Evolutionary conservation across 2,888 invertebrate species (phyloP), one percentile per base, ranked within the genome.

Genomic region (Galerucella nymphaeae): DNA sequence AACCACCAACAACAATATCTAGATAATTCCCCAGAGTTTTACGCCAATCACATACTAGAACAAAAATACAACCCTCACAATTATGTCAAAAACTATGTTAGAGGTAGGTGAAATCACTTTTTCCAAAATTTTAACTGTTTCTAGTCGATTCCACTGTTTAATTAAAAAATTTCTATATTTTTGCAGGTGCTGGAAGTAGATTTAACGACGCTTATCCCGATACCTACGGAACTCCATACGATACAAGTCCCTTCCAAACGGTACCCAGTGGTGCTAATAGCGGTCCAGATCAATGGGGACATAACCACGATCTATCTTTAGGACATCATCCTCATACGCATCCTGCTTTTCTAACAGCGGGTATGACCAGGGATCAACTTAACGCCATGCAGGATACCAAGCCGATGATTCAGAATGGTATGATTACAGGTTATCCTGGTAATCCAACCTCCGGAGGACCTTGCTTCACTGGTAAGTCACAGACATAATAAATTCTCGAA

Each of bases 1-100:
- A 86, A 87, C 71, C 87, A 86, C 70, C 89, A 89, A 75, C 89
- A 89, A 74, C 89, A 90, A 75, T 88, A 90, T 65, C 91, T 91
- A 87, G 94, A 91, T 86, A 92, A 88, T 87, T 93, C 91, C 62
- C 90, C 91, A 5, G 92, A 94, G 86, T 94, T 94, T 87, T 94
- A 94, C 86, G 90, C 92, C 80, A 87, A 86, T 78, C 88, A 86
- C 78, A 85, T 88, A 70, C 75, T 86, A 73, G 86, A 86, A 84
- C 90, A 91, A 83, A 94, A 94, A 86, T 94, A 93, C 87, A 92
- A 93, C 83, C 91, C 91, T 66, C 85, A 85, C 72, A 89, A 90
- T 76, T 91, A 91, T 85, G 90, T 90, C 84, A 93, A 93, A 87
- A 91, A 90, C 82, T 93, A 93, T 85, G 89, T 91, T 72, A 89